Base-by-base conservation (phyloP, 2,888 invertebrate genomes). In the Cephus rjabovi region DNA sequence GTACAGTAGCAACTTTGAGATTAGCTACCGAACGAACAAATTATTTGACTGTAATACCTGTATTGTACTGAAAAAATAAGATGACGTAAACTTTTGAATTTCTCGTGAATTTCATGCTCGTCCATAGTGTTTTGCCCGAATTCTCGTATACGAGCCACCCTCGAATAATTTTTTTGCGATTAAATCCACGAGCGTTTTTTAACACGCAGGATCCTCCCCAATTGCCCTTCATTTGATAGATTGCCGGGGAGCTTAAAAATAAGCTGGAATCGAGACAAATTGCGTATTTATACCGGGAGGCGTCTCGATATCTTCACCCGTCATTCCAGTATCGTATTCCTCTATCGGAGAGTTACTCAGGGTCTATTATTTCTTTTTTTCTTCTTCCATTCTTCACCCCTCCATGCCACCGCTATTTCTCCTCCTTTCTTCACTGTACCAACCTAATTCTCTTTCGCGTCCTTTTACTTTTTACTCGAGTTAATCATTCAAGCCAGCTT, bases 401-500 rank as follows among this genome's bases (percentile, higher is more conserved):
- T 68, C 69, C 33, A 0, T 34, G 33, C 71, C 71, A 12, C 30
- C 30, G 11, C 6, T 9, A 9, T 15, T 73, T 34, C 73, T 56
- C 56, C 56, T 56, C 56, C 23, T 56, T 23, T 56, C 56, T 56
- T 56, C 56, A 23, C 56, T 56, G 23, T 56, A 9, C 56, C 56
- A 56, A 56, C 69, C 69, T 76, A 69, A 75, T 34, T 70, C 56
- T 74, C 30, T 77, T 23, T 70, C 75, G 23, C 56, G 23, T 56
- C 23, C 23, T 74, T 37, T 69, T 40, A 69, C 74, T 71, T 74
- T 71, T 76, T 75, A 74, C 69, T 77, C 77, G 71, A 37, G 35
- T 70, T 78, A 79, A 80, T 79, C 79, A 76, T 80, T 77, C 70
- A 69, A 77, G 56, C 74, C 79, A 78, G 78, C 76, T 79, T 79